Conservation (phyloP, 2,888 invertebrate species). For the Drosophila rubida region DNA sequence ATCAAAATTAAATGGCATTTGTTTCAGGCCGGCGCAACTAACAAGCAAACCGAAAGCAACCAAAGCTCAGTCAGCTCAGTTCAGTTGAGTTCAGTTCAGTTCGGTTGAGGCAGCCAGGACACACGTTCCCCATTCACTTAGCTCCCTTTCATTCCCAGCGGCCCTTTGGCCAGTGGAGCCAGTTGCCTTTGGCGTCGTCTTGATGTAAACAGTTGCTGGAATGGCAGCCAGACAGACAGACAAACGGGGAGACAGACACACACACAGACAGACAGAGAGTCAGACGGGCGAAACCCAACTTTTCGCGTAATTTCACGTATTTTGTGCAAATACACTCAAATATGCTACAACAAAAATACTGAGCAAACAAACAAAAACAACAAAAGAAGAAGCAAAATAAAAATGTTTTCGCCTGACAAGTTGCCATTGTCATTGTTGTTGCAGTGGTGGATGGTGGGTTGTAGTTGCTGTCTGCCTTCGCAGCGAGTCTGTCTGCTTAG, state of each 20-base stretch:
- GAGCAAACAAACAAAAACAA: constrained; percentile 10
- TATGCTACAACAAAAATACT: constrained; percentile 57
- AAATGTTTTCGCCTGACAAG: constrained; percentile 48
- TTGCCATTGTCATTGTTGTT: constrained; percentile 42
- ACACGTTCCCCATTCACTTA: constrained; percentile 48
- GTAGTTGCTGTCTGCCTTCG: constrained; percentile 19
- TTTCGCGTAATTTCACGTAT: constrained; percentile 78
- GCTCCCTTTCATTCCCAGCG: constrained; percentile 39
- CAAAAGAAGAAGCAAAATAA: constrained; percentile 9
- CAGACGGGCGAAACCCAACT: constrained; percentile 45
- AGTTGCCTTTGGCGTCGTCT: constrained; percentile 58
- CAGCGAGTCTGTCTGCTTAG: not conserved
- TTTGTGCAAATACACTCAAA: constrained; percentile 75
- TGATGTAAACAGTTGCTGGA: constrained; percentile 35
- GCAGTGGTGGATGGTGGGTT: constrained; percentile 11
- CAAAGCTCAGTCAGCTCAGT: constrained; percentile 18
- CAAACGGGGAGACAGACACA: constrained; percentile 29
- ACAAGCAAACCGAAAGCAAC: constrained; percentile 44
- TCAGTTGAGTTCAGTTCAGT: constrained; percentile 15
- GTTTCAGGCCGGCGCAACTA: constrained; percentile 47
- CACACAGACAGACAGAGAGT: constrained; percentile 19
- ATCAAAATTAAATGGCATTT: constrained; percentile 71
- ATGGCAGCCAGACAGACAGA: constrained; percentile 24
- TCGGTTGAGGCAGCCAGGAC: constrained; percentile 22
- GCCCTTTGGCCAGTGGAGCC: constrained; percentile 34